A percentile compares a stretch with the other conserved stretches of the same genome.
Conservation (phyloP, 2,888 invertebrate genomes). For the Corbicula japonica region DNA sequence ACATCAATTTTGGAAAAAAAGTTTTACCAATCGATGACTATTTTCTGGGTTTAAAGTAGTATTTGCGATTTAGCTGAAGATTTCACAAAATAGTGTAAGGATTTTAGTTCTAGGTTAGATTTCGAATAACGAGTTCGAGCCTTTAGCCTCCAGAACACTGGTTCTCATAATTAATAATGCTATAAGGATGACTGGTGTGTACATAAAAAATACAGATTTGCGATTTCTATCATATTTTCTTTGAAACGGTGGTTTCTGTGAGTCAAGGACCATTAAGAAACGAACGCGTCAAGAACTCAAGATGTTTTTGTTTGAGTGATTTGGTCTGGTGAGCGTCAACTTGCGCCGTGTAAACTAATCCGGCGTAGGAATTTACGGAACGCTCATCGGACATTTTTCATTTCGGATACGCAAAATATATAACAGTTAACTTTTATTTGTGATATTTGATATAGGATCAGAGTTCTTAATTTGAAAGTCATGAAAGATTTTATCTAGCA, state of each 20-base stretch:
- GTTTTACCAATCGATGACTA: no score
- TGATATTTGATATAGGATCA: conserved; percentile 42
- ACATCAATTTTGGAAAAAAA: no score
- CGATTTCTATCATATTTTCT: conserved; percentile 1
- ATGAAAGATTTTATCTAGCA: conserved; percentile 48
- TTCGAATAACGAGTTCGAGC: no score
- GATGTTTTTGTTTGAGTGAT: conserved; percentile 53
- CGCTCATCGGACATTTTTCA: conserved; percentile 33
- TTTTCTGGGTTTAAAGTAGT: no score
- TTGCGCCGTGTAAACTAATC: conserved; percentile 62
- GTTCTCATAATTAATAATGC: no score
- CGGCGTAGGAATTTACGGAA: conserved; percentile 47
- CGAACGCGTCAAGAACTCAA: conserved; percentile 49
- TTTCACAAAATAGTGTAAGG: no score
- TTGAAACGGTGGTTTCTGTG: no score
- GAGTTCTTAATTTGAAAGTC: conserved; percentile 38
- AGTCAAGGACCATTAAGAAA: conserved; percentile 40
- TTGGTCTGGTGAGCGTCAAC: conserved; percentile 56
- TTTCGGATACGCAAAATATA: conserved; percentile 43
- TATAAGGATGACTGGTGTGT: no score
- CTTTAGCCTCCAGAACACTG: no score
- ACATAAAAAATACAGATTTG: no score
- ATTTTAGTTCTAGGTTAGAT: no score
- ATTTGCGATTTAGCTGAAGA: no score
- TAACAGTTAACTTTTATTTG: conserved; percentile 51